A percentile compares a stretch with the other conserved stretches of the same genome.
Conservation (phyloP, 2,113 vertebrate genomes). For the Chunga burmeisteri region DNA sequence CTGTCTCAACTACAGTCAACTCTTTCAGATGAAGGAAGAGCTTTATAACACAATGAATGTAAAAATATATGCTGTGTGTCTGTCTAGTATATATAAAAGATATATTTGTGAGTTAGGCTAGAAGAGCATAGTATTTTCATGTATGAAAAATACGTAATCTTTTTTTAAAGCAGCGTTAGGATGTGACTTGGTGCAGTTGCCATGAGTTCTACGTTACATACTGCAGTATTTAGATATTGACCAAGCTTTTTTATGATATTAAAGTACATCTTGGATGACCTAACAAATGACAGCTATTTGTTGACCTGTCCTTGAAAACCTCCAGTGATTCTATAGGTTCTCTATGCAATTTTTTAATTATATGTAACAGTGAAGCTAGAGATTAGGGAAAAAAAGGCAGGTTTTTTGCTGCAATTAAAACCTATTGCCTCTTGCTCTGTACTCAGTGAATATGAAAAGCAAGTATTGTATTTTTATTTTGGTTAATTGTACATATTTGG, state of each 20-base stretch:
- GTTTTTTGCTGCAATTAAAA: neutral
- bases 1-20: neutral
- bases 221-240: neutral
- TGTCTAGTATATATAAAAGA: neutral
- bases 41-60: neutral
- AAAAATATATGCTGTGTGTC: neutral
- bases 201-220: neutral
- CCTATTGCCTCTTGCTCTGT: neutral
- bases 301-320: neutral
- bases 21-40: neutral
- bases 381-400: neutral
- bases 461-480: conserved; percentile 34
- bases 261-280: neutral
- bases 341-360: neutral
- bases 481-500: conserved; percentile 3
- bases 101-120: neutral
- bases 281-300: neutral
- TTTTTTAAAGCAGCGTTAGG: neutral
- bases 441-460: neutral
- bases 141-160: fast-evolving
- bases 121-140: neutral
- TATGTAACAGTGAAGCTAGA: neutral
- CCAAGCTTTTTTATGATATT: neutral
- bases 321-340: neutral
- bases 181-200: neutral